Evolutionary conservation across 2,797 vertebrate species (phyloP).

Genomic region (Acanthis flammea): DNA sequence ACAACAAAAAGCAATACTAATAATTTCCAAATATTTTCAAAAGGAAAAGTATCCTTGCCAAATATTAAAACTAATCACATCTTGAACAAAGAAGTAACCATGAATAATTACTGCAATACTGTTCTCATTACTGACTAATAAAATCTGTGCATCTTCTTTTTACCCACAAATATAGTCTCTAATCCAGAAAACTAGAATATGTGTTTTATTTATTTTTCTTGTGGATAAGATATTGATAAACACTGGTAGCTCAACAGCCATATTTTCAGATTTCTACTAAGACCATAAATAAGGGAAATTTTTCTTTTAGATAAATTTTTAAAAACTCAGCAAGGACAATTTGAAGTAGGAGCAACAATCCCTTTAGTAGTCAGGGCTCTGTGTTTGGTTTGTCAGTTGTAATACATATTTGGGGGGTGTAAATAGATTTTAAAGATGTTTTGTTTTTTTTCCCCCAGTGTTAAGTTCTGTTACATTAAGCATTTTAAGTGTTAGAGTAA

Average conservation of each 20-base stretch:
- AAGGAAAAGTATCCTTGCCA: neutral
- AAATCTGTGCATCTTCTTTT: neutral
- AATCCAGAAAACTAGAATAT: neutral
- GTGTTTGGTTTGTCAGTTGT: neutral
- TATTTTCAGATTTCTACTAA: constrained; percentile 18
- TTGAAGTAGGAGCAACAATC: neutral
- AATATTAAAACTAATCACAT: neutral
- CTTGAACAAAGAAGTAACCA: neutral
- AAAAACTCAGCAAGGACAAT: neutral
- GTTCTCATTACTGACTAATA: neutral
- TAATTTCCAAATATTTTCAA: neutral
- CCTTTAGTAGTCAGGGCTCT: neutral
- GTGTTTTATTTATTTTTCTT: neutral
- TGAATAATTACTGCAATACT: neutral
- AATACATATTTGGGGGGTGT: neutral
- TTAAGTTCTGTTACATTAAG: neutral
- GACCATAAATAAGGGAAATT: neutral
- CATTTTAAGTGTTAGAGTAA: neutral
- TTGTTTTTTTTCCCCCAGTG: neutral
- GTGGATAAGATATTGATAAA: constrained; percentile 26
- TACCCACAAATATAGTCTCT: neutral
- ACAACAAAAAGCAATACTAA: neutral
- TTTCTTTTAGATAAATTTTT: neutral
- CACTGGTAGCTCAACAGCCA: neutral
- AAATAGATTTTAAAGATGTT: neutral